Evolutionary conservation across 1,140 invertebrate species (phyloP), one percentile per base, ranked within the genome.

Genomic region (Venustaconcha ellipsiformis): DNA sequence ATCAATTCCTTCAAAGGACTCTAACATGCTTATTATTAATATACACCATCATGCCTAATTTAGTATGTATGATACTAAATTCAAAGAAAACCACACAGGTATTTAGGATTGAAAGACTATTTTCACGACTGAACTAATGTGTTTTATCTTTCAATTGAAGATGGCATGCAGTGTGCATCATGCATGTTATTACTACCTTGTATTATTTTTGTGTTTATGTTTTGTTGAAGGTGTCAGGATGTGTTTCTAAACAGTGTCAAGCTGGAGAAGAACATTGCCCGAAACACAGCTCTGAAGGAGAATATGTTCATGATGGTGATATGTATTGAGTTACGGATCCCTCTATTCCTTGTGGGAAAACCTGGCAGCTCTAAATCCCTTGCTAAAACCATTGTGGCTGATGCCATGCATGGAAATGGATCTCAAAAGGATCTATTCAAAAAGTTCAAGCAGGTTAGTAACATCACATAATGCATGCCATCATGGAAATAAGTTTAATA

Each of bases 341-440:
- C 87, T 14, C 72, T 88, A 37, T 88, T 88, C 70, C 77, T 88
- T 58, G 85, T 88, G 57, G 87, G 87, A 14, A 88, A 88, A 75
- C 87, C 87, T 58, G 87, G 87, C n/a, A 87, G 86, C 62, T 87
- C 86, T 14, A 88, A 88, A 75, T 88, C 87, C n/a, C 79, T 88
- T 48, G 85, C 87, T 30, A 88, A 86, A 59, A 81, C 80, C 20
- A 83, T 88, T 68, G 84, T 88, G 12, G 67, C 78, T 8, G 84
- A 87, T 78, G 84, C 81, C n/a, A 88, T 88, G 86, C 81, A 87
- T 70, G 87, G 87, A 64, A 77, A 80, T 57, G 70, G 79, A 11
- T 73, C 85, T 0, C 72, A 74, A 63, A 64, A 77, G 23, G 48
- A 63, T 2, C 57, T 76, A 60, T 76, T 76, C 23, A 76, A 37